These are phyloP conservation scores for Xanthorhoe spadicearia DNA, from an alignment of 2,888 invertebrate genomes.

Conservation along the genomic window DNA sequence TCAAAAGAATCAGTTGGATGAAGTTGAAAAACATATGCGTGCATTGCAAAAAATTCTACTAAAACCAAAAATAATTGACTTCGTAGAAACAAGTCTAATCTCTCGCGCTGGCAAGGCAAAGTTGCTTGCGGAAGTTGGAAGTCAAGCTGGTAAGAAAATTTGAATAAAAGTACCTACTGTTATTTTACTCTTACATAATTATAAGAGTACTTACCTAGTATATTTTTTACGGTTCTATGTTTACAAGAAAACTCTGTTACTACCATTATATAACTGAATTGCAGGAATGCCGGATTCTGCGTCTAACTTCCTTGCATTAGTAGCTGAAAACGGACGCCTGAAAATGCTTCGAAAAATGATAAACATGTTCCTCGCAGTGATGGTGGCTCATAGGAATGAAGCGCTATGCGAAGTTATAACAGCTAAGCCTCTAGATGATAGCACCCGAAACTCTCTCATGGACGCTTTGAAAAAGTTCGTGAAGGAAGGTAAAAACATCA, in stretches of 20 bases:
- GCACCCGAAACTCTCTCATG: slow-evolving; percentile 54
- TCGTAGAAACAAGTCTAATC: slow-evolving; percentile 67
- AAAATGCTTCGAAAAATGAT: slow-evolving; percentile 67
- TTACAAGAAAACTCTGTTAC: too few species aligned
- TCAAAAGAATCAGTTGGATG: slow-evolving; percentile 63
- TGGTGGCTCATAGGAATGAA: slow-evolving; percentile 74
- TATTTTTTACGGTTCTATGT: too few species aligned
- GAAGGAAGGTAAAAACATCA: slow-evolving; percentile 63
- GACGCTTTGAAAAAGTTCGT: slow-evolving; percentile 64
- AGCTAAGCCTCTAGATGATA: slow-evolving; percentile 64
- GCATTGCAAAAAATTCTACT: slow-evolving; percentile 54
- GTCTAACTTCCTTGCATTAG: slow-evolving; percentile 63
- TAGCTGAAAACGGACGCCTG: slow-evolving; percentile 73
- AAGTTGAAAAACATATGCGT: slow-evolving; percentile 60
- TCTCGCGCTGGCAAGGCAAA: slow-evolving; percentile 61
- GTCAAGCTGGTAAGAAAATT: slow-evolving; percentile 54
- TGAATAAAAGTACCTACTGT: background rate
- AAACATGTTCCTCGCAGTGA: slow-evolving; percentile 61
- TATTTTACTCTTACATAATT: too few species aligned
- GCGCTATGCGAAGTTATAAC: slow-evolving; percentile 75
- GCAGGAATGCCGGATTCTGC: slow-evolving; percentile 66
- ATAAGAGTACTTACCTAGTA: too few species aligned
- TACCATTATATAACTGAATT: background rate
- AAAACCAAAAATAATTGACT: slow-evolving; percentile 66
- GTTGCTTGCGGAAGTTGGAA: slow-evolving; percentile 57